Percentiles rank a stretch among this genome's conserved stretches.
These are phyloP conservation scores for Teinopalpus imperialis DNA, from an alignment of 2,888 invertebrate species.

Conservation along the genomic window DNA sequence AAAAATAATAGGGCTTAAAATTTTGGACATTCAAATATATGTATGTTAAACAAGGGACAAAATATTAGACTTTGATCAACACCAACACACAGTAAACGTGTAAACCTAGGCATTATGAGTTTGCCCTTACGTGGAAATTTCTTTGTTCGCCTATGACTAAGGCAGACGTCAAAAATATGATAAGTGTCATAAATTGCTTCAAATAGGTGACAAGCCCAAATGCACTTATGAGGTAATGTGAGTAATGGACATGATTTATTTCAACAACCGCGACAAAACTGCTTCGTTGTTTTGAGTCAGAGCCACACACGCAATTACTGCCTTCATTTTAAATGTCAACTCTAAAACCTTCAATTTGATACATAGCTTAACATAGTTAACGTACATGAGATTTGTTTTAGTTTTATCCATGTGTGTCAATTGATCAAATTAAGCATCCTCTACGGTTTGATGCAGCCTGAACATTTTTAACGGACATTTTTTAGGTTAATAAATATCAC, in stretches of 20 bases:
- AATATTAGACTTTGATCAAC: too few species aligned
- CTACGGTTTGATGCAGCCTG: too few species aligned
- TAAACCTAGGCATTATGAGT: not conserved
- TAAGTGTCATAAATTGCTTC: slow-evolving; percentile 22
- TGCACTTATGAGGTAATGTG: slow-evolving; percentile 23
- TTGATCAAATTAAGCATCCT: too few species aligned
- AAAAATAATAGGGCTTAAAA: too few species aligned
- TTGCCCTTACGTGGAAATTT: slow-evolving; percentile 10
- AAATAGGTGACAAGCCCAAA: slow-evolving; percentile 21
- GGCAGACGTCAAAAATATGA: slow-evolving; percentile 24
- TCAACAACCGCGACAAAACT: slow-evolving; percentile 16
- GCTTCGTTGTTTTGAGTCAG: slow-evolving; percentile 22
- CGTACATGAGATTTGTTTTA: too few species aligned
- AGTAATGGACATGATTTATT: slow-evolving; percentile 25
- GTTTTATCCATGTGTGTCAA: too few species aligned
- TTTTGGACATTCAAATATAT: too few species aligned
- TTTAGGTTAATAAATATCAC: too few species aligned
- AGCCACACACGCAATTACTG: slow-evolving; percentile 14
- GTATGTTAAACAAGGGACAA: too few species aligned
- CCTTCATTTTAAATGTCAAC: slow-evolving; percentile 22
- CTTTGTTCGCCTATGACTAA: slow-evolving; percentile 20
- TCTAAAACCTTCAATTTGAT: slow-evolving; percentile 24
- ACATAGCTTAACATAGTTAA: too few species aligned
- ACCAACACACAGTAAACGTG: not conserved
- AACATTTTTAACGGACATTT: too few species aligned